Evolutionary conservation across 2,113 vertebrate species (phyloP).

Genomic region (Aspiorhynchus laticeps): DNA sequence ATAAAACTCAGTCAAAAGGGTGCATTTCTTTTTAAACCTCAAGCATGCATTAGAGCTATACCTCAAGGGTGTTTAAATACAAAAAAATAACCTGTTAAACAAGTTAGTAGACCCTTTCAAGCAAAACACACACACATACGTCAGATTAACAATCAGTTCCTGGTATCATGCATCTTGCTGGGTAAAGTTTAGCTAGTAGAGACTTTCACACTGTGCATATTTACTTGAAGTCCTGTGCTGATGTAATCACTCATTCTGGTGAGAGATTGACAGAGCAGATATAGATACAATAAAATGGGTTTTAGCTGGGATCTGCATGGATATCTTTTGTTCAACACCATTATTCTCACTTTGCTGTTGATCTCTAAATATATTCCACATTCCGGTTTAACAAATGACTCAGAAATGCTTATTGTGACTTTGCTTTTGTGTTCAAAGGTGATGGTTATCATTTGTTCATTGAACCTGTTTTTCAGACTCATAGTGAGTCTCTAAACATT

Average conservation of each 20-base stretch:
- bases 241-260: conserved; percentile 1
- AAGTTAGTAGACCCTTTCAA: not conserved
- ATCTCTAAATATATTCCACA: not conserved
- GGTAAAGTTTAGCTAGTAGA: conserved; percentile 17
- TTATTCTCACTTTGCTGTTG: not conserved
- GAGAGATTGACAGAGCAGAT: conserved; percentile 18
- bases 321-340: not conserved
- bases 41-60: not conserved
- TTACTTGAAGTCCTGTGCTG: conserved; percentile 30
- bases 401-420: not conserved
- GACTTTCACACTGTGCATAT: conserved; percentile 33
- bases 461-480: conserved; percentile 10
- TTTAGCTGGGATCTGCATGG: too few species aligned
- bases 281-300: not conserved
- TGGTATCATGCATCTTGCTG: conserved; percentile 15
- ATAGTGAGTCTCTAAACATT: not conserved
- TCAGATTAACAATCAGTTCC: conserved; percentile 3
- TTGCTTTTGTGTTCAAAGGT: not conserved
- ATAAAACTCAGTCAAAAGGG: not conserved
- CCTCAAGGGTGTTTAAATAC: not conserved
- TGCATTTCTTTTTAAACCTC: not conserved
- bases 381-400: not conserved
- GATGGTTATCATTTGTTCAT: not conserved
- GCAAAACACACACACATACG: not conserved
- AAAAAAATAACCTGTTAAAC: not conserved